Percentiles rank a stretch among this genome's conserved stretches.
Evolutionary conservation across 2,113 vertebrate genomes (phyloP).

Genomic region (Poecilia latipinna): DNA sequence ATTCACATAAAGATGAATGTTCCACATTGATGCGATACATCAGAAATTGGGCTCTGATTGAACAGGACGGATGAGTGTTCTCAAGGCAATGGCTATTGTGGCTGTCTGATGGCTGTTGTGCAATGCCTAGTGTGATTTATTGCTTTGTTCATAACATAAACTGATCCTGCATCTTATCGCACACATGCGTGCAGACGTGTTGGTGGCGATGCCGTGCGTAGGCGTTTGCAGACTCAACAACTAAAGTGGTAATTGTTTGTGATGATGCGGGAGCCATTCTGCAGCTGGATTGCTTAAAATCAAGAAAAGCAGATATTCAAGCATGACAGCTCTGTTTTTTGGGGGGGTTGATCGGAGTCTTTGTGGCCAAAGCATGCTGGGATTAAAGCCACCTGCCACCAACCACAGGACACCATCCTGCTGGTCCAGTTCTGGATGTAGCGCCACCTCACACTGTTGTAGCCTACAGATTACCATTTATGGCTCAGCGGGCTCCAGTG

Average conservation of each 20-base stretch:
- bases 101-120: slow-evolving; percentile 14
- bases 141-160: slow-evolving; percentile 37
- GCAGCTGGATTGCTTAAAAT: slow-evolving; percentile 7
- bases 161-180: slow-evolving; percentile 28
- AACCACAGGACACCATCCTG: slow-evolving; percentile 62
- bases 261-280: slow-evolving; percentile 17
- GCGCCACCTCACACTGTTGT: slow-evolving; percentile 55
- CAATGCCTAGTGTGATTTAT: slow-evolving; percentile 29
- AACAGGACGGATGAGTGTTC: slow-evolving; percentile 24
- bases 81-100: slow-evolving; percentile 23
- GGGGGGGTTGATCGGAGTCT: slow-evolving; percentile 44
- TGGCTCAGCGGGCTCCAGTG: slow-evolving; percentile 63
- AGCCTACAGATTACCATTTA: slow-evolving; percentile 77
- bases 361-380: slow-evolving; percentile 48
- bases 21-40: slow-evolving; percentile 25
- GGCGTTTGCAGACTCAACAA: slow-evolving; percentile 12
- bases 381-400: slow-evolving; percentile 69
- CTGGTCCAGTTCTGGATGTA: slow-evolving; percentile 63
- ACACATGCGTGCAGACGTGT: slow-evolving; percentile 6
- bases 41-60: slow-evolving; percentile 48
- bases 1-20: slow-evolving; percentile 41
- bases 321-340: slow-evolving; percentile 23
- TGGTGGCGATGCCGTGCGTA: slow-evolving; percentile 18
- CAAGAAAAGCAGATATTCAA: slow-evolving; percentile 7
- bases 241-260: slow-evolving; percentile 29